A percentile compares a stretch with the other conserved stretches of the same genome.
Evolutionary conservation across 2,113 vertebrate species (phyloP).

Genomic region (Gopherus flavomarginatus): DNA sequence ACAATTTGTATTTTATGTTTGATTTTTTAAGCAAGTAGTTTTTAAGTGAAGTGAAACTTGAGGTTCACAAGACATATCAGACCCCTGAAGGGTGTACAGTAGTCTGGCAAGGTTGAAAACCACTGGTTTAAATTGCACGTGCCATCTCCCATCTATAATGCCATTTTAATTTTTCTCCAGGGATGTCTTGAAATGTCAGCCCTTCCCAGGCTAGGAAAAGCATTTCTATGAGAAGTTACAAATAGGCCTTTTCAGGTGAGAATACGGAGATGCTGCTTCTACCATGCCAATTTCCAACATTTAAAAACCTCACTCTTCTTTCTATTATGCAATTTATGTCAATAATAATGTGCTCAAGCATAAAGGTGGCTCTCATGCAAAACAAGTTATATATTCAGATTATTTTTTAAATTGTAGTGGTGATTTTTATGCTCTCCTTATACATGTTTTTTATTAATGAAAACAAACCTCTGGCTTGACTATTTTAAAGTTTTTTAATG

Average conservation of each 20-base stretch:
- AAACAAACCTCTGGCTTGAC: neutral
- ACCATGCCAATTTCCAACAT: slow-evolving; percentile 1
- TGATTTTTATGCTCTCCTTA: neutral
- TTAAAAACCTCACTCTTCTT: slow-evolving; percentile 50
- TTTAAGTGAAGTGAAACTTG: too few relatives aligned
- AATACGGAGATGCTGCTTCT: neutral
- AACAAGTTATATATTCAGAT: neutral
- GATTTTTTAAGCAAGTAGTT: too few relatives aligned
- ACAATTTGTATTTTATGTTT: too few relatives aligned
- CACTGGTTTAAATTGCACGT: neutral
- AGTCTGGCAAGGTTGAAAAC: too few relatives aligned
- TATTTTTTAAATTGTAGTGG: neutral
- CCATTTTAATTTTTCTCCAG: neutral
- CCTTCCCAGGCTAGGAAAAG: slow-evolving; percentile 15
- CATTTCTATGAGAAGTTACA: neutral
- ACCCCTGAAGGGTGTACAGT: too few relatives aligned
- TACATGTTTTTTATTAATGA: neutral
- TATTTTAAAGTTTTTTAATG: neutral
- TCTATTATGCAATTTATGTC: neutral
- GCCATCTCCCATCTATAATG: neutral
- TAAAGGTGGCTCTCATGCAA: slow-evolving; percentile 50
- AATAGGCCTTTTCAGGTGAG: neutral
- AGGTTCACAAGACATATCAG: too few relatives aligned
- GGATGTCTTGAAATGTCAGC: slow-evolving; percentile 12
- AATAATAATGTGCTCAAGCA: slow-evolving; percentile 16